Conservation (phyloP, 2,888 invertebrate genomes). For the Notocelia uddmanniana region DNA sequence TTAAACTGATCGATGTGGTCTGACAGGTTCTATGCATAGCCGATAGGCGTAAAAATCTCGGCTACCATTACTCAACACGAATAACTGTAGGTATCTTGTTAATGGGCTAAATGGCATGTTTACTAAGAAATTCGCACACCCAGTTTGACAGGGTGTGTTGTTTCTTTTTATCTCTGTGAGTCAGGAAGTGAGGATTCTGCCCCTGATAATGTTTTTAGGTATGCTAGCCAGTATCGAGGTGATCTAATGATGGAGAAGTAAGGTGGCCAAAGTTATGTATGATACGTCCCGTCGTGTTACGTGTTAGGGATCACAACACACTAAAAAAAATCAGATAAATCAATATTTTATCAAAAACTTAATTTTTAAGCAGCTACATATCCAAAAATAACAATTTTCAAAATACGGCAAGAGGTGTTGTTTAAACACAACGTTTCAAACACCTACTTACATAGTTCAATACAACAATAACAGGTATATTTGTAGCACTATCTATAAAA, state of each 20-base stretch:
- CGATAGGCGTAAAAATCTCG: constrained; percentile 11
- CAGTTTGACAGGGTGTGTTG: background rate
- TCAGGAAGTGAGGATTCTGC: background rate
- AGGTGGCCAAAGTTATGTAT: too few species aligned
- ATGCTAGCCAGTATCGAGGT: too few species aligned
- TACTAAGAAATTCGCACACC: background rate
- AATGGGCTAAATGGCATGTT: background rate
- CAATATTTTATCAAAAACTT: too few species aligned
- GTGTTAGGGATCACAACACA: too few species aligned
- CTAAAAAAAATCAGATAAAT: too few species aligned
- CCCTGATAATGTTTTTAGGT: too few species aligned
- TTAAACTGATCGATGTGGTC: constrained; percentile 39
- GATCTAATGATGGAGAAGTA: too few species aligned
- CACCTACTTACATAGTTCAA: too few species aligned
- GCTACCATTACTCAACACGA: constrained; percentile 23
- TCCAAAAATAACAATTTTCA: too few species aligned
- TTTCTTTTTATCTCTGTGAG: background rate
- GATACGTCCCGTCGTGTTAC: too few species aligned
- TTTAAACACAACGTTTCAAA: too few species aligned
- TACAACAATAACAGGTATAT: background rate
- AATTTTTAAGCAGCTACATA: too few species aligned
- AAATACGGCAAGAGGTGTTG: background rate
- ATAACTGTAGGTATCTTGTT: constrained; percentile 17
- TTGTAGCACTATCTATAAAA: constrained; percentile 15
- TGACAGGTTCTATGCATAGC: constrained; percentile 28